Base-by-base conservation (phyloP, 1,140 invertebrate species). In the Subanguina moxae region DNA sequence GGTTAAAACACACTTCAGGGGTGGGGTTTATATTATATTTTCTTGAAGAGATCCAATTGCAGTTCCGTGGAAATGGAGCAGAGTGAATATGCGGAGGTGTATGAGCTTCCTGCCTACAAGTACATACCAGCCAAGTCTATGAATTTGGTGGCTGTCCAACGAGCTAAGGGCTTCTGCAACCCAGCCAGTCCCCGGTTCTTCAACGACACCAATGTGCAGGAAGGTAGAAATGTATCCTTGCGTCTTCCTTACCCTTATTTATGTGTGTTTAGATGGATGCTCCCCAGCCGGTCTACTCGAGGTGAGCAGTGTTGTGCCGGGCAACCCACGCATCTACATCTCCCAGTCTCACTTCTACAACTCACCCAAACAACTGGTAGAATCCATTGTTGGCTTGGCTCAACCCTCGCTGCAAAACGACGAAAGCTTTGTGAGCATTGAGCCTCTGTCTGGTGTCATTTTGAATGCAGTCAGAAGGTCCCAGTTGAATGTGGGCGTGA, bases 401-500 rank as follows among this genome's bases (percentile, higher is more conserved):
- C 65, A 66, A 13, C 9, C 67, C 15, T 38, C 46, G 3, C 58
- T 56, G 15, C 45, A 70, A n/a, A 68, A 73, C 32, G 81, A 82
- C 57, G 23, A 65, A 28, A 82, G 75, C n/a, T 70, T 59, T 45
- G 67, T 82, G 17, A 77, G 76, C 56, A 68, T 82, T 56, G 78
- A 82, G 57, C 80, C 80, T 9, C 62, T 70, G n/a, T 63, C 70
- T 19, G 81, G 78, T 19, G 79, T 73, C 27, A 70, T 83, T 23
- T 69, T 78, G 32, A 62, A 62, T 15, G 79, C 77, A 21, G 43
- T 70, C 28, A 56, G 72, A 56, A 57, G 67, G 30, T 80, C 79
- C 45, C 79, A 83, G 62, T 52, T 81, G 11, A 81, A 81, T 59
- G 57, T 81, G n/a, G 79, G 79, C 45, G 70, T 83, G 67, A 32